Evolutionary conservation across 2,797 vertebrate genomes (phyloP).

Genomic region (Poeciliopsis turneri): DNA sequence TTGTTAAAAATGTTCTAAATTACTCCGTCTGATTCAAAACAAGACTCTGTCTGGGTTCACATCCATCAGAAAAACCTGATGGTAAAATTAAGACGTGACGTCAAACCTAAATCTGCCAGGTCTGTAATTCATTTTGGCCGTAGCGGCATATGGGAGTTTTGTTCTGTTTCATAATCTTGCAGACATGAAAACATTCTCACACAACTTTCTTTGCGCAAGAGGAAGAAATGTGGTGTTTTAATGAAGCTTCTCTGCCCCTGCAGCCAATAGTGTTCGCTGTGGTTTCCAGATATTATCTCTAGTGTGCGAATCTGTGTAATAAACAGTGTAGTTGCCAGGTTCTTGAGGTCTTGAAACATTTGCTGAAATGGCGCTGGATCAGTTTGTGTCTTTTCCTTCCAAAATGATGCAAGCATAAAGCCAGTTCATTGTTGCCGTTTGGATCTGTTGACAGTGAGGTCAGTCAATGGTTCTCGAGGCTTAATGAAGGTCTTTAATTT

Average conservation of each 20-base stretch:
- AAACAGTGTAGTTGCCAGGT: background rate
- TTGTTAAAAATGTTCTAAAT: background rate
- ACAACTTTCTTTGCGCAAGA: slow-evolving; percentile 41
- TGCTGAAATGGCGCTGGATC: background rate
- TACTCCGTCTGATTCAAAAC: background rate
- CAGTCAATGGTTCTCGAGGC: background rate
- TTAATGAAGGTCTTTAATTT: background rate
- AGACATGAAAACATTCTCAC: slow-evolving; percentile 37
- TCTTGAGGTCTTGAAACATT: background rate
- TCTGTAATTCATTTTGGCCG: background rate
- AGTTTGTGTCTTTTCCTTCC: background rate
- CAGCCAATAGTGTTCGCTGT: slow-evolving; percentile 16
- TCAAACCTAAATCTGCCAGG: background rate
- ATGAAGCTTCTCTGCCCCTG: slow-evolving; percentile 30
- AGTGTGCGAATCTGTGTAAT: background rate
- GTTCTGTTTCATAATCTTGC: slow-evolving; percentile 4
- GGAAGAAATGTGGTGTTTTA: slow-evolving; percentile 41
- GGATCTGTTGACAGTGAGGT: background rate
- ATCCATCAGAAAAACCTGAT: background rate
- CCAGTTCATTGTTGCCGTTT: background rate
- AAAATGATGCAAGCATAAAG: background rate
- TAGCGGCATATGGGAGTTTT: slow-evolving; percentile 8
- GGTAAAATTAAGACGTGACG: background rate
- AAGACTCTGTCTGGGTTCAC: background rate
- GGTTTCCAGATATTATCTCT: slow-evolving; percentile 31